Percentiles rank a stretch among this genome's conserved stretches.
Evolutionary conservation across 1,140 invertebrate species (phyloP).

Genomic region (Monochamus saltuarius): DNA sequence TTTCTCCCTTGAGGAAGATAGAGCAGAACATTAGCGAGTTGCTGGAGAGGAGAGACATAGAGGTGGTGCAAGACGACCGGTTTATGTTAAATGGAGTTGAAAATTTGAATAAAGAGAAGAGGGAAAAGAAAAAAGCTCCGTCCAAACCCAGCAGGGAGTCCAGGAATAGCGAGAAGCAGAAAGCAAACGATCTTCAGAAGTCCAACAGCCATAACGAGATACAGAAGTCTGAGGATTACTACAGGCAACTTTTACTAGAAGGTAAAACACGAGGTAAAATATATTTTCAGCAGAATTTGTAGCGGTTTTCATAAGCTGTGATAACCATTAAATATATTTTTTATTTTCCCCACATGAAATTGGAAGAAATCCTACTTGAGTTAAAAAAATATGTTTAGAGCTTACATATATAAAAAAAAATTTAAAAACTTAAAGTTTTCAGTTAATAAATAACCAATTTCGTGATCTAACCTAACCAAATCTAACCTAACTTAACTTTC

Average conservation of each 20-base stretch:
- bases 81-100: slow-evolving; percentile 36
- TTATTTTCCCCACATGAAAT: no score
- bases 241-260: slow-evolving; percentile 55
- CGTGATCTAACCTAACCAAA: no score
- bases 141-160: slow-evolving; percentile 52
- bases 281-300: neutral
- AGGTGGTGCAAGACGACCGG: slow-evolving; percentile 44
- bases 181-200: slow-evolving; percentile 59
- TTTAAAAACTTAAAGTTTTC: no score
- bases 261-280: no score
- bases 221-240: slow-evolving; percentile 57
- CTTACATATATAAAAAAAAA: no score
- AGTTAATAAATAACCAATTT: no score
- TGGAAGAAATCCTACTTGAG: no score
- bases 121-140: slow-evolving; percentile 44
- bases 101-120: slow-evolving; percentile 34
- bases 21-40: slow-evolving; percentile 67
- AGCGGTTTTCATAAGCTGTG: no score
- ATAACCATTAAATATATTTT: no score
- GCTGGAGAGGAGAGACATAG: slow-evolving; percentile 55
- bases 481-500: no score
- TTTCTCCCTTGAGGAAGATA: slow-evolving; percentile 63
- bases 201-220: slow-evolving; percentile 62
- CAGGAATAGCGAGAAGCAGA: slow-evolving; percentile 46
- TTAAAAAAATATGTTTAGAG: no score